phyloP scores from a whole-genome alignment of 92 coral and sea anemone species.

The Epizoanthus illoricatus region DNA sequence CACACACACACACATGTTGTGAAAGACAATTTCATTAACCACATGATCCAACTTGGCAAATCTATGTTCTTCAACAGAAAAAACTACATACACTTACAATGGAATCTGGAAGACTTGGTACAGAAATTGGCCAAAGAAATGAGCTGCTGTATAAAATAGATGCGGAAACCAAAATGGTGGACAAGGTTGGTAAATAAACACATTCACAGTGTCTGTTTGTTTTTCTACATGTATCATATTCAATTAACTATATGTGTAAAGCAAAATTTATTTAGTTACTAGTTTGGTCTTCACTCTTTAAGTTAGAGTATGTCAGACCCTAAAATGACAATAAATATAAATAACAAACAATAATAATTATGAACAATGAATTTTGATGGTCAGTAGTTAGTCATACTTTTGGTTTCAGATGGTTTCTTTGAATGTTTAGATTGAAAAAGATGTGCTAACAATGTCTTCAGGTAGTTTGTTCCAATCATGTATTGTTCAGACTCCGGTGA shows the following conservation, averaged over 20 bases:
- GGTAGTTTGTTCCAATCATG: no score
- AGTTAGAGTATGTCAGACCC: no score
- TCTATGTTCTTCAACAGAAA: slow-evolving; percentile 58
- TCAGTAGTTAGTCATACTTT: not conserved
- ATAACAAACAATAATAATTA: no score
- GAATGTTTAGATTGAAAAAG: no score
- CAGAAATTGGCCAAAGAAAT: slow-evolving; percentile 87
- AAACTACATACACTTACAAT: slow-evolving; percentile 90
- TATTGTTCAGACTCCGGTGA: no score
- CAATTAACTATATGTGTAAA: not conserved
- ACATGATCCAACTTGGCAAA: not conserved
- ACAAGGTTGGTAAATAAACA: slow-evolving; percentile 64
- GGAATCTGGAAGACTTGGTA: slow-evolving; percentile 84
- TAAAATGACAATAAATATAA: no score
- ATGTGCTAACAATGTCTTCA: no score
- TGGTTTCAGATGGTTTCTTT: not conserved
- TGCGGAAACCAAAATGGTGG: slow-evolving; percentile 92
- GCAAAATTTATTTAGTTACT: no score
- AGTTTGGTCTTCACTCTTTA: no score
- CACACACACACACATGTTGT: no score
- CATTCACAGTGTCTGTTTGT: not conserved
- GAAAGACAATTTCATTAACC: no score
- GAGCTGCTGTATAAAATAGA: slow-evolving; percentile 88
- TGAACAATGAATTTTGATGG: not conserved
- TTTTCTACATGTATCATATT: not conserved